A percentile compares a stretch with the other conserved stretches of the same genome.
Evolutionary conservation across 2,113 vertebrate genomes (phyloP).

Genomic region (Brachyhypopomus gauderio): DNA sequence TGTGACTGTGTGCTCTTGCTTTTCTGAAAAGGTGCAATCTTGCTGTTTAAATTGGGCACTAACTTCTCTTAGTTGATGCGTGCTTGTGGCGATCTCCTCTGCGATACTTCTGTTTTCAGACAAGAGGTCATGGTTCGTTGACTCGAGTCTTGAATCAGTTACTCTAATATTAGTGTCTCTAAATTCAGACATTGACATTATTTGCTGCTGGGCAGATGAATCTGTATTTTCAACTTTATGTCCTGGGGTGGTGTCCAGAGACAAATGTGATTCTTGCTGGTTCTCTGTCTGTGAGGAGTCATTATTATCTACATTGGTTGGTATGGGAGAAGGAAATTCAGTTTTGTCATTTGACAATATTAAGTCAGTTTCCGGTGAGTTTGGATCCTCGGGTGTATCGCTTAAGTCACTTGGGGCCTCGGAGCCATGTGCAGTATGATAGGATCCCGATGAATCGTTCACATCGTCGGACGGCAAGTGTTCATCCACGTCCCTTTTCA

Average conservation of each 20-base stretch:
- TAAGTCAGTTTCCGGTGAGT: slow-evolving; percentile 8
- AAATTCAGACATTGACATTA: slow-evolving; percentile 26
- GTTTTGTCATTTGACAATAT: slow-evolving; percentile 14
- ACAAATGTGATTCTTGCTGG: slow-evolving; percentile 6
- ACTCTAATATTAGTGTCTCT: slow-evolving; percentile 34
- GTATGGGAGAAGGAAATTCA: neutral
- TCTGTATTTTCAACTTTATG: slow-evolving; percentile 1
- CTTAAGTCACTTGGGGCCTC: slow-evolving; percentile 78
- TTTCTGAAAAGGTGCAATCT: slow-evolving; percentile 18
- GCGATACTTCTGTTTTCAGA: slow-evolving; percentile 4
- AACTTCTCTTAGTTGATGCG: neutral
- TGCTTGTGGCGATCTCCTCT: neutral
- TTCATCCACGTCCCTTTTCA: slow-evolving; percentile 59
- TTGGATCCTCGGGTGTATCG: slow-evolving; percentile 75
- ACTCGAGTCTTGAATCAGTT: slow-evolving; percentile 14
- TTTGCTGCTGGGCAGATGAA: slow-evolving; percentile 22
- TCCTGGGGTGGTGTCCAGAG: neutral
- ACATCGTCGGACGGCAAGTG: slow-evolving; percentile 61
- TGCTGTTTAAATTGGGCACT: neutral
- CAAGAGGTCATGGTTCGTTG: neutral
- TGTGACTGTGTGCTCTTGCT: neutral
- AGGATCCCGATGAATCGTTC: slow-evolving; percentile 82
- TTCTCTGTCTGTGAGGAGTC: slow-evolving; percentile 22
- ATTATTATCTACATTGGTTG: neutral
- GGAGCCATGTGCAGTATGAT: slow-evolving; percentile 84